Conservation (phyloP, 2,888 invertebrate species). For the Agrenia bidenticulata region DNA sequence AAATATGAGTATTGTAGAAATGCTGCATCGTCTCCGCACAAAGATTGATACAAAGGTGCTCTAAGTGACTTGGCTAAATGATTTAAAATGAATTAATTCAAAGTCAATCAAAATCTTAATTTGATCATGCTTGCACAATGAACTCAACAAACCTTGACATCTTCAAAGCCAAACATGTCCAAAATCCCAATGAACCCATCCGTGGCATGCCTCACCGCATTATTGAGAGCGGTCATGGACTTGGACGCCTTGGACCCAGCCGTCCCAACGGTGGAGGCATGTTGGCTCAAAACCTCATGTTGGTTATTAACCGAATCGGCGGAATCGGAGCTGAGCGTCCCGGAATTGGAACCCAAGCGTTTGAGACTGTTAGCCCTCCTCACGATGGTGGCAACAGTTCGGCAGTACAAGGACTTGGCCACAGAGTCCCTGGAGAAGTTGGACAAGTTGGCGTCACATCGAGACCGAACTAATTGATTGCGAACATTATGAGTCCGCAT, state of each 20-base stretch:
- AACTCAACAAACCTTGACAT: constrained; percentile 65
- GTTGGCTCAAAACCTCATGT: constrained; percentile 77
- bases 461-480: constrained; percentile 75
- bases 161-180: constrained; percentile 96
- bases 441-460: constrained; percentile 82
- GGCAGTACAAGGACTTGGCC: constrained; percentile 88
- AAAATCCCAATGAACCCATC: constrained; percentile 94
- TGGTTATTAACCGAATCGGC: constrained; percentile 89
- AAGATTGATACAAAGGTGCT: constrained; percentile 91
- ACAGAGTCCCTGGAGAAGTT: constrained; percentile 85
- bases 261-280: constrained; percentile 76
- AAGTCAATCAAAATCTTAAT: background rate
- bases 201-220: constrained; percentile 87
- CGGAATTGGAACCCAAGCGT: constrained; percentile 72
- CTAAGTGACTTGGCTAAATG: constrained; percentile 72
- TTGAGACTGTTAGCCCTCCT: constrained; percentile 89
- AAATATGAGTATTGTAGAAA: constrained; percentile 95
- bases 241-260: constrained; percentile 72
- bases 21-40: constrained; percentile 98
- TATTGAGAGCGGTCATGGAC: constrained; percentile 87
- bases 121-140: background rate
- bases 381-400: constrained; percentile 91
- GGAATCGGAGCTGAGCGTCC: constrained; percentile 86
- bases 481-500: constrained; percentile 76
- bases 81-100: background rate